Evolutionary conservation across 2,797 vertebrate genomes (phyloP).

Genomic region (Valencia hispanica): DNA sequence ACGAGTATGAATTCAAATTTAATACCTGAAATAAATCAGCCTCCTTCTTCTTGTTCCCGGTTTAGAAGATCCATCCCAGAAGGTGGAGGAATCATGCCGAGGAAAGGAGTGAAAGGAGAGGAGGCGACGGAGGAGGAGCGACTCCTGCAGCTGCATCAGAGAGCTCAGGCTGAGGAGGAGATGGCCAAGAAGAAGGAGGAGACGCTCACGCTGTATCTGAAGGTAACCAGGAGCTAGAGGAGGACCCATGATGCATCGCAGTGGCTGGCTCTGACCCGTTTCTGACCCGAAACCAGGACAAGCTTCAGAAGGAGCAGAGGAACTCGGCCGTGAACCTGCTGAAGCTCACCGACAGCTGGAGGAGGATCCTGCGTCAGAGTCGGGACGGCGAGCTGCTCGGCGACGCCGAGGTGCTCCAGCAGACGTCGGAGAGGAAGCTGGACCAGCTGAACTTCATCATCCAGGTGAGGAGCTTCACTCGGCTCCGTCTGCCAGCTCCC

Average conservation of each 20-base stretch:
- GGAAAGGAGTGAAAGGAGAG: constrained; percentile 34
- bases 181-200: constrained; percentile 56
- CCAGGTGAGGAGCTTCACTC: constrained; percentile 29
- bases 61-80: background rate
- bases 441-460: constrained; percentile 39
- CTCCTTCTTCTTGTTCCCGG: background rate
- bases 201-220: constrained; percentile 51
- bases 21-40: background rate
- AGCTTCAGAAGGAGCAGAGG: constrained; percentile 65
- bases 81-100: constrained; percentile 38
- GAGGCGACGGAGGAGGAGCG: constrained; percentile 50
- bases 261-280: background rate
- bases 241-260: background rate
- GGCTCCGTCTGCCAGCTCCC: background rate
- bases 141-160: constrained; percentile 39
- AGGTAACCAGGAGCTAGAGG: no score
- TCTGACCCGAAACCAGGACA: constrained; percentile 50
- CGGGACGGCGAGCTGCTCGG: background rate
- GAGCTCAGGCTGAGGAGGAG: constrained; percentile 57
- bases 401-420: constrained; percentile 7
- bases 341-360: constrained; percentile 59
- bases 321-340: constrained; percentile 40
- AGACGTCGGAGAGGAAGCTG: constrained; percentile 48
- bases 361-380: constrained; percentile 35
- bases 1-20: no score